A percentile compares a stretch with the other conserved stretches of the same genome.
Evolutionary conservation across 1,140 invertebrate species (phyloP).

Genomic region (Drosophila pseudoananassae): DNA sequence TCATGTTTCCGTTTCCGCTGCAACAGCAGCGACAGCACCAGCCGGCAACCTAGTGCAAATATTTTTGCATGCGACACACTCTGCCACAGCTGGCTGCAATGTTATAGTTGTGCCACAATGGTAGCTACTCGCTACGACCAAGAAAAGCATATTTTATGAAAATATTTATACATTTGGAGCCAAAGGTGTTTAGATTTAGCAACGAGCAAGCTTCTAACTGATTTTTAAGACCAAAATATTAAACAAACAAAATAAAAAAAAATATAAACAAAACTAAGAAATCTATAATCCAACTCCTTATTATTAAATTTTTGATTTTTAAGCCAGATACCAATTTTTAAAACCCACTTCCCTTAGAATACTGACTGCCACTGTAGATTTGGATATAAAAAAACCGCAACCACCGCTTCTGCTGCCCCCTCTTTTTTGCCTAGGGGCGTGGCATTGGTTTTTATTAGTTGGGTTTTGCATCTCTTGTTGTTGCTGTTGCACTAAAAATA

Average conservation of each 20-base stretch:
- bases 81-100: slow-evolving; percentile 5
- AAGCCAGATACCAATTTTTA: no score
- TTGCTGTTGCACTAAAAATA: slow-evolving; percentile 52
- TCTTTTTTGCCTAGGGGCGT: slow-evolving; percentile 3
- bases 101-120: background rate
- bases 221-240: background rate
- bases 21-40: slow-evolving; percentile 35
- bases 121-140: background rate
- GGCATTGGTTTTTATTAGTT: slow-evolving; percentile 57
- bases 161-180: background rate
- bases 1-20: slow-evolving; percentile 77
- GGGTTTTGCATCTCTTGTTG: slow-evolving; percentile 5
- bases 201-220: background rate
- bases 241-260: background rate
- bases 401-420: background rate
- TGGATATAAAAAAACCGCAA: slow-evolving; percentile 25
- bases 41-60: slow-evolving; percentile 62
- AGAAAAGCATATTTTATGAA: background rate
- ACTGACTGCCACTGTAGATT: background rate
- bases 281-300: no score
- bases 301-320: no score
- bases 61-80: slow-evolving; percentile 53
- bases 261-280: no score
- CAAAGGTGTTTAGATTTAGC: background rate
- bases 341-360: no score